phyloP scores from a whole-genome alignment of 1,140 invertebrate genomes.

The Diploscapter pachys region DNA sequence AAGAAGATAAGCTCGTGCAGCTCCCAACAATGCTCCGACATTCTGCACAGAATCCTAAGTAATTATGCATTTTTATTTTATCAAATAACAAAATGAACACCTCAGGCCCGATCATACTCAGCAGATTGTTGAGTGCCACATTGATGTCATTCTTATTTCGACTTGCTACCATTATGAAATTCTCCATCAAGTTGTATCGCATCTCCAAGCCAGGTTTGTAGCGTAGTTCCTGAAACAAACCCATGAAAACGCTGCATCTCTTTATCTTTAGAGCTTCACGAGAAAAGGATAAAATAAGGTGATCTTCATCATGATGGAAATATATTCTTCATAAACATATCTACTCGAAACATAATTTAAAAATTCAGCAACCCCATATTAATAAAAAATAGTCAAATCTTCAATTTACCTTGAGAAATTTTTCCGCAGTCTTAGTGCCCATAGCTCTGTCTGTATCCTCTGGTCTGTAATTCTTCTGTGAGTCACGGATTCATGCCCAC shows the following conservation, averaged over 20 bases:
- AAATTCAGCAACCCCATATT: too few relatives aligned
- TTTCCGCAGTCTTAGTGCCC: slow-evolving; percentile 62
- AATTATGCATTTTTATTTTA: background rate
- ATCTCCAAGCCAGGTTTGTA: slow-evolving; percentile 63
- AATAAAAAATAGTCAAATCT: background rate
- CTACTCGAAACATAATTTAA: too few relatives aligned
- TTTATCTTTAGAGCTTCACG: too few relatives aligned
- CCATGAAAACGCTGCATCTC: too few relatives aligned
- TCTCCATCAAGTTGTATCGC: slow-evolving; percentile 70
- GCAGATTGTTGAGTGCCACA: slow-evolving; percentile 2
- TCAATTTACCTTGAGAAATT: slow-evolving; percentile 61
- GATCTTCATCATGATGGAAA: too few relatives aligned
- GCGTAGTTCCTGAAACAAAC: too few relatives aligned
- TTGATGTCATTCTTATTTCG: slow-evolving; percentile 2
- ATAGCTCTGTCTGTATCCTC: slow-evolving; percentile 40
- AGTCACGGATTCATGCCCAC: slow-evolving; percentile 19
- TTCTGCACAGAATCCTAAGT: slow-evolving; percentile 60
- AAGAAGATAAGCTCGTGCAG: slow-evolving; percentile 79
- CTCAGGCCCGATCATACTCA: slow-evolving; percentile 6
- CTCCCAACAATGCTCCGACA: slow-evolving; percentile 81
- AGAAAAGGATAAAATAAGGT: too few relatives aligned
- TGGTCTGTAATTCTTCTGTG: slow-evolving; percentile 25
- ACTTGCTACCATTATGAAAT: slow-evolving; percentile 69
- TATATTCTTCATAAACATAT: too few relatives aligned
- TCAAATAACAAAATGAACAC: background rate